Base-by-base conservation (phyloP, 2,113 vertebrate genomes). In the Rhinopomastus cyanomelas region DNA sequence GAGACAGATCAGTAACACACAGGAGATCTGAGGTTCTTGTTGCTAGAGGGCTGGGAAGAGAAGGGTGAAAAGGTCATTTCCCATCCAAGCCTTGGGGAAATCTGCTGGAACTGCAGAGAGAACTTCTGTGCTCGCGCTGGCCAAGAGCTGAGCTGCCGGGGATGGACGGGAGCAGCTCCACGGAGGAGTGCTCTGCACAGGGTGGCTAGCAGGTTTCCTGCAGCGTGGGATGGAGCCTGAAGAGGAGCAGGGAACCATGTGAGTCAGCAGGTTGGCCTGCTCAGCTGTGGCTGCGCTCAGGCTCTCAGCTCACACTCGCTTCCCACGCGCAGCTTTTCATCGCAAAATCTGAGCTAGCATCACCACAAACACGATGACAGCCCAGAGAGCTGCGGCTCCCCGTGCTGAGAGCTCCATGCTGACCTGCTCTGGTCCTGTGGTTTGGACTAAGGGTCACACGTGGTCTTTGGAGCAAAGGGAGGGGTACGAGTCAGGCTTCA, bases 11-110 rank as follows among this genome's bases (percentile, higher is more conserved):
- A 64, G 32, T 11, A 85, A 94, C 73, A 79, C 78, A 87, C 81
- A 78, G 76, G 91, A 87, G 81, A 79, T 82, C 42, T 62, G 84
- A 84, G 71, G 72, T 23, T 2, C 22, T 75, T 86, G 84, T 59
- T 81, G 32, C 81, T n/a, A 26, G 32, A 86, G 46, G 20, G 32
- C 53, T 75, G 73, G 42, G 68, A 94, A 81, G 83, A 84, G 57
- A 77, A 86, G 73, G 76, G 69, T 86, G 86, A 78, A 71, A 84
- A 93, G 57, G 59, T 89, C 59, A 32, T 88, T 94, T 96, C 94
- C 59, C 71, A 84, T 59, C 57, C 49, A 37, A 85, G 71, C 36
- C 74, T 92, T 90, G 93, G 89, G 78, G 78, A 94, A 85, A 29
- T 49, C 39, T 48, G 29, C 72, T 57, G 81, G 69, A 86, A 10